Conservation (phyloP, 1,140 invertebrate species). For the Andrena cerasifolii region DNA sequence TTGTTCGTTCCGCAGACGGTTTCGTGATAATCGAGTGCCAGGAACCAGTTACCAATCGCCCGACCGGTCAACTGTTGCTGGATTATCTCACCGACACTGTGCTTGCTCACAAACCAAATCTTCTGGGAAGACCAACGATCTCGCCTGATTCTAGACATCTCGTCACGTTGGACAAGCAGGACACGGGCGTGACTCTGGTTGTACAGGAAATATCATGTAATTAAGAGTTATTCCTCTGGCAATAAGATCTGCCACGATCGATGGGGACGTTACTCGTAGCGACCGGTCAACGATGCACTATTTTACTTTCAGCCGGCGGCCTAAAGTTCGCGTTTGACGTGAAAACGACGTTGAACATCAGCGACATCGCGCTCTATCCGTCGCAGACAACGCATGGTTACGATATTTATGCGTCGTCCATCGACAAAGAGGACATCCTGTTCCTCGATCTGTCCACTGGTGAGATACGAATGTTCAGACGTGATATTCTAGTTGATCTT, state of each 20-base stretch:
- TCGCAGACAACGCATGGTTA: constrained; percentile 89
- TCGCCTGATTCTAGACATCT: constrained; percentile 89
- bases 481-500: too few relatives aligned
- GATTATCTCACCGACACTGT: constrained; percentile 91
- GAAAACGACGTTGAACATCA: constrained; percentile 89
- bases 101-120: constrained; percentile 85
- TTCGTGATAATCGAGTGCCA: constrained; percentile 89
- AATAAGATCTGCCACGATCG: too few relatives aligned
- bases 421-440: constrained; percentile 89
- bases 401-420: constrained; percentile 89
- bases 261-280: too few relatives aligned
- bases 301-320: constrained; percentile 83
- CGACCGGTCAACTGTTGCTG: constrained; percentile 88
- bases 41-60: constrained; percentile 85
- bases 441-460: constrained; percentile 89
- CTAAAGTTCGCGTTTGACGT: constrained; percentile 90
- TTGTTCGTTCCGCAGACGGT: constrained; percentile 85
- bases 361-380: constrained; percentile 90
- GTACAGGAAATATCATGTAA: constrained; percentile 88
- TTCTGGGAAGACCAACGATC: constrained; percentile 87
- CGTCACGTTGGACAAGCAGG: constrained; percentile 86
- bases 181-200: constrained; percentile 86
- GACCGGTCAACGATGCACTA: neutral
- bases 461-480: constrained; percentile 64
- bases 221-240: neutral